phyloP scores from a whole-genome alignment of 2,113 vertebrate genomes.

The Sialia sialis region DNA sequence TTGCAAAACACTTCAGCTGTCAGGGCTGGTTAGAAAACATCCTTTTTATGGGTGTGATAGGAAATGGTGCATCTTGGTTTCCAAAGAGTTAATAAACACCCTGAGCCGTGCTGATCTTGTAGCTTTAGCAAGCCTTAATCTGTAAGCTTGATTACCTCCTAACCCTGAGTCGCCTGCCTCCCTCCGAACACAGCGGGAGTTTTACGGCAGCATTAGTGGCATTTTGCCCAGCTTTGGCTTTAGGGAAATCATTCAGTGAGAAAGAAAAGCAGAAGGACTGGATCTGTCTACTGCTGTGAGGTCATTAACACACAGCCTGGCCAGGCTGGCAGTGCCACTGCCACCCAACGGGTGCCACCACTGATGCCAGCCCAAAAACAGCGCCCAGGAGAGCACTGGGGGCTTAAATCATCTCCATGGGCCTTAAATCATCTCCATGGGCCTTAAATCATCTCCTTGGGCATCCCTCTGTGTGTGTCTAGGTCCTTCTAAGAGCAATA shows the following conservation, averaged over 20 bases:
- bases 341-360: neutral
- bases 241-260: constrained; percentile 76
- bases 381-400: accelerated
- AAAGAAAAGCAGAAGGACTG: constrained; percentile 73
- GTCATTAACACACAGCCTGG: constrained; percentile 62
- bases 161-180: constrained; percentile 73
- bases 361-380: accelerated
- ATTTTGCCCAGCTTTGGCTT: constrained; percentile 76
- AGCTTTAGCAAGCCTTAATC: constrained; percentile 83
- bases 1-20: neutral
- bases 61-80: neutral
- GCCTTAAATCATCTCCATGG: accelerated
- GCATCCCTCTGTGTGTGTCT: neutral
- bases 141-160: constrained; percentile 84
- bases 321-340: constrained; percentile 12
- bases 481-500: neutral
- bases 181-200: constrained; percentile 62
- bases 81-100: constrained; percentile 78
- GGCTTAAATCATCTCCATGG: accelerated
- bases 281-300: constrained; percentile 66
- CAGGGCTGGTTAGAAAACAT: neutral
- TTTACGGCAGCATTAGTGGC: constrained; percentile 79
- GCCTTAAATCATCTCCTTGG: accelerated
- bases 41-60: neutral
- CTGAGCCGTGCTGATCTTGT: constrained; percentile 75